Base-by-base conservation (phyloP, 2,888 invertebrate species). In the Dasysyrphus tricinctus region DNA sequence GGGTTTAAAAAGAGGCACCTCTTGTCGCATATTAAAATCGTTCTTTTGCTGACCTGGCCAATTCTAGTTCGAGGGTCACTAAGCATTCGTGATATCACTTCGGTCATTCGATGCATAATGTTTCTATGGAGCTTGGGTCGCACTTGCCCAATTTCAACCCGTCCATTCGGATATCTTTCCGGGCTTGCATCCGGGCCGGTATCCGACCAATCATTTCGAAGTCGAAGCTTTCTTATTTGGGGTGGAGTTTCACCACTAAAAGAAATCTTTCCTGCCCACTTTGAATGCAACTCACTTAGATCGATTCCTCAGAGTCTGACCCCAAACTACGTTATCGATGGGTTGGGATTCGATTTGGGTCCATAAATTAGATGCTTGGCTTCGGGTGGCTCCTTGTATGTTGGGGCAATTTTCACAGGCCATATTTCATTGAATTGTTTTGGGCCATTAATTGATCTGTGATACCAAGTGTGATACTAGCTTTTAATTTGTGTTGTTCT, bases 81-180 rank as follows among this genome's bases (percentile, higher is more conserved):
- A 72, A 97, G 92, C 96, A 96, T 96, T 88, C 96, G 94, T 39
- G 96, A 96, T 80, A 97, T 93, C 67, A 97, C 96, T 89, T 96
- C 95, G 1, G 96, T 96, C 96, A 97, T 96, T 76, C 96, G 94
- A 91, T 96, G 96, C 95, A 97, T 96, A 51, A 97, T 93, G 32
- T 95, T 95, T 0, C 95, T 94, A 90, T 95, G 95, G 12, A 95
- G 92, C 72, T 95, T 94, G 4, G 95, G 95, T 59, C 95, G 93
- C 0, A 95, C 95, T 90, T 95, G 95, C 7, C 94, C 94, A 72
- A 95, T 94, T 91, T 94, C 91, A 0, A 89, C 89, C 0, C 91
- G 90, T 0, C 92, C 91, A 74, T 91, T 92, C 19, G 93, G 93
- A 90, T 95, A 95, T 32, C 94, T 92, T 91, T 95, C 95, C 0